Base-by-base conservation (phyloP, 2,888 invertebrate genomes). In the Dexiosoma caninum region DNA sequence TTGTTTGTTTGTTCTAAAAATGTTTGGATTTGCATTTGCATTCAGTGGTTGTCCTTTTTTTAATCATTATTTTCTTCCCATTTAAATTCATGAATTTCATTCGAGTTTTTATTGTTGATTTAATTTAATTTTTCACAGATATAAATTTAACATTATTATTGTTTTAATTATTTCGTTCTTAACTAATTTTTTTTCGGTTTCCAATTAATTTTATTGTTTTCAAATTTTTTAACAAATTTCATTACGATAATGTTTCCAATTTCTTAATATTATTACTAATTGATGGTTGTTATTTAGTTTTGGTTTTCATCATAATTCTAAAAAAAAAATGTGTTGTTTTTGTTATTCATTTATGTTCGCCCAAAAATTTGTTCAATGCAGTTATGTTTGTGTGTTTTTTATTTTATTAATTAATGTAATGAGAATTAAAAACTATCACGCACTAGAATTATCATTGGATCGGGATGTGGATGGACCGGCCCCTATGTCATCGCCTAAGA, bases 371-470 rank as follows among this genome's bases (percentile, higher is more conserved):
- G 79, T 78, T 82, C 70, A 84, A 84, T 83, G 83, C 83, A 82
- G 78, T 83, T 70, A 59, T 16, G 27, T 77, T 60, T 46, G 46
- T 59, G 82, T 81, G 49, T 82, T 77, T 82, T 79, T 79, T 78
- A 78, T 82, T 72, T 72, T 80, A 53, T 82, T 85, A 82, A 83
- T 84, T 79, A 82, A 85, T 84, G 78, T 84, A 82, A 83, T 85
- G 85, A 89, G 88, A 87, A 89, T 87, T 89, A 89, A 88, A 89
- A 89, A 90, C 90, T 90, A 90, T 90, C 90, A 90, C 90, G 90
- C 90, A 89, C 90, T 90, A 86, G 90, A 90, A 86, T 90, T 90
- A 88, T 89, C 90, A 89, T 88, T 90, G 89, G 90, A 90, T 87
- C 89, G 90, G 89, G 90, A 90, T 87, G 90, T 90, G 88, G 90